Percentiles rank a stretch among this genome's conserved stretches.
phyloP scores from a whole-genome alignment of 2,888 invertebrate species.

The Matsumyia berberina region DNA sequence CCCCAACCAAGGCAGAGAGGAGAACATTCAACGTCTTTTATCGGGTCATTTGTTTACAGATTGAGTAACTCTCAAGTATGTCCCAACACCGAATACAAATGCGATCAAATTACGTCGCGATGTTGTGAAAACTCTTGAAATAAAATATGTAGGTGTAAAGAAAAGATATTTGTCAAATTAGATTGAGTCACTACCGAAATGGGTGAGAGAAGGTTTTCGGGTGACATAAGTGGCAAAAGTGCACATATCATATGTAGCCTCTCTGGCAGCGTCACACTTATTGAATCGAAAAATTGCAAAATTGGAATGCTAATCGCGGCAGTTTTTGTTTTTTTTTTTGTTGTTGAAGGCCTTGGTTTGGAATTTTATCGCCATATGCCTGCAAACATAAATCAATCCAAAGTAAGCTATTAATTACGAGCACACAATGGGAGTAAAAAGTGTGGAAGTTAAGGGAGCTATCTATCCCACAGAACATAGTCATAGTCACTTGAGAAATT shows the following conservation, averaged over 20 bases:
- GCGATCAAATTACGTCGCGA: not conserved
- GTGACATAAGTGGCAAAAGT: not conserved
- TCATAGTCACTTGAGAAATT: constrained; percentile 14
- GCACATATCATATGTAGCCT: not conserved
- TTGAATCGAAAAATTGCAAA: not conserved
- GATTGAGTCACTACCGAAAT: not conserved
- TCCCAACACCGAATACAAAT: constrained; percentile 18
- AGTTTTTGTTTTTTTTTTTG: no score
- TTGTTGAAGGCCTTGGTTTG: constrained; percentile 24
- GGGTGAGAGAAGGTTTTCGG: not conserved
- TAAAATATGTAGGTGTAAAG: not conserved
- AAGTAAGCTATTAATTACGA: constrained; percentile 43
- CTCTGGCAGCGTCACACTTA: no score
- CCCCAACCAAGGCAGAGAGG: not conserved
- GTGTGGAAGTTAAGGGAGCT: not conserved
- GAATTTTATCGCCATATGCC: constrained; percentile 5
- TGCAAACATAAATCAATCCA: constrained; percentile 38
- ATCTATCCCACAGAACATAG: constrained; percentile 42
- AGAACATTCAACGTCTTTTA: constrained; percentile 5
- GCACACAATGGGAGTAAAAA: constrained; percentile 27
- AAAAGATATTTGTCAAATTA: constrained; percentile 22
- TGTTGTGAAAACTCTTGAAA: constrained; percentile 6
- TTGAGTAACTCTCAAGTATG: not conserved
- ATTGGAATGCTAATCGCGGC: not conserved
- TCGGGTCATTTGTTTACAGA: constrained; percentile 34